A percentile compares a stretch with the other conserved stretches of the same genome.
These are phyloP conservation scores for Chaenogobius annularis DNA, from an alignment of 2,113 vertebrate genomes.

Conservation along the genomic window DNA sequence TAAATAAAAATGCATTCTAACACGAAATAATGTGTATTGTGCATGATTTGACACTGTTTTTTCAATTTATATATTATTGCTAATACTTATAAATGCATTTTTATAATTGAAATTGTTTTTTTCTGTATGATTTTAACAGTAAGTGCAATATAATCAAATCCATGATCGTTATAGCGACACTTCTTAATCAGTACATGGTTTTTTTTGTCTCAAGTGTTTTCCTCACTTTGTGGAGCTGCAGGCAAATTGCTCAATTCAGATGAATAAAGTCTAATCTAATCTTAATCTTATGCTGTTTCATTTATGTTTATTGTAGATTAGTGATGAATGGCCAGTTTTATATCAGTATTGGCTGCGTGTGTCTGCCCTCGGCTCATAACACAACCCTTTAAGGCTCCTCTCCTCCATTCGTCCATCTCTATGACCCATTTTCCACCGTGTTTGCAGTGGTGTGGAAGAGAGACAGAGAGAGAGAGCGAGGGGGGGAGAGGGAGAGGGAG, in stretches of 20 bases:
- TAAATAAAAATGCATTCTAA: too few relatives aligned
- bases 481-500: constrained; percentile 54
- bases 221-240: background rate
- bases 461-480: constrained; percentile 52
- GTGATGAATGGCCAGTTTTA: background rate
- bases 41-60: too few relatives aligned
- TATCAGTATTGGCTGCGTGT: constrained; percentile 18
- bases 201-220: background rate
- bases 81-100: too few relatives aligned
- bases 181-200: too few relatives aligned
- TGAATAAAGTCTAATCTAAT: background rate
- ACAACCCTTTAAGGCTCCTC: constrained; percentile 6
- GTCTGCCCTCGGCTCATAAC: constrained; percentile 13
- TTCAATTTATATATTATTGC: too few relatives aligned
- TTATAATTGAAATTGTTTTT: too few relatives aligned
- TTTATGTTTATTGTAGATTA: background rate
- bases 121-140: too few relatives aligned
- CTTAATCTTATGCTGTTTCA: background rate
- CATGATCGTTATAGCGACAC: too few relatives aligned
- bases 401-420: constrained; percentile 16
- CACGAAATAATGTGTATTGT: too few relatives aligned
- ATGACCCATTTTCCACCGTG: constrained; percentile 68
- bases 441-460: constrained; percentile 69
- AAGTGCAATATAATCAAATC: too few relatives aligned
- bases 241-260: background rate